Conservation (phyloP, 2,888 invertebrate genomes). For the Melitaea athalia region DNA sequence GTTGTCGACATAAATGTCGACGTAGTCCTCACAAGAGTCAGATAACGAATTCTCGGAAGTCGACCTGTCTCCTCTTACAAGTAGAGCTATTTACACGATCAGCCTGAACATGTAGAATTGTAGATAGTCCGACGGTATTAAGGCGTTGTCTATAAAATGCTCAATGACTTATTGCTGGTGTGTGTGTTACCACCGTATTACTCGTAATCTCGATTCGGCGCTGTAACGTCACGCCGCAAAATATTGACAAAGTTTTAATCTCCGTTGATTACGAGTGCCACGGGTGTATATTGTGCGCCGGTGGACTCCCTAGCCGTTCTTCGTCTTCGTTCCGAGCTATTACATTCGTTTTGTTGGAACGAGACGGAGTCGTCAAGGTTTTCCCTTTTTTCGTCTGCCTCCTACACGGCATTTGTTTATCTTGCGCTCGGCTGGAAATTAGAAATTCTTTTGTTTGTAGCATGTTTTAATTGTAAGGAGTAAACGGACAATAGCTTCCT, state of each 20-base stretch:
- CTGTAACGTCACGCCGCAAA: not conserved
- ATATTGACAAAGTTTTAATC: not conserved
- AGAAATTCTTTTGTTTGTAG: constrained; percentile 74
- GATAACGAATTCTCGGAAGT: not conserved
- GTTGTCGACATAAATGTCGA: no score
- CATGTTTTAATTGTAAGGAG: constrained; percentile 71
- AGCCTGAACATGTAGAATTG: not conserved
- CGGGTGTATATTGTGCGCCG: not conserved
- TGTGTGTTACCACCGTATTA: not conserved
- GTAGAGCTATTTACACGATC: not conserved
- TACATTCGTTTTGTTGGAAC: constrained; percentile 49
- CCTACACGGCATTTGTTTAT: constrained; percentile 70
- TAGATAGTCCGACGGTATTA: not conserved
- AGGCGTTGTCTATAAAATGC: not conserved
- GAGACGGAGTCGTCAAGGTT: constrained; percentile 58
- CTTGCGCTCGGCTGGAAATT: constrained; percentile 67
- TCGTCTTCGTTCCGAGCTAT: constrained; percentile 36
- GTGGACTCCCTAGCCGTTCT: constrained; percentile 8
- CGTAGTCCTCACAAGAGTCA: not conserved
- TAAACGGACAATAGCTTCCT: constrained; percentile 57
- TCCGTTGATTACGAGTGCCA: not conserved
- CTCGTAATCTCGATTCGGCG: not conserved
- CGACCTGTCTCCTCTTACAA: not conserved
- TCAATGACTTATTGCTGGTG: not conserved
- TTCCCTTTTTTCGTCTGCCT: constrained; percentile 65